phyloP scores from a whole-genome alignment of 2,797 vertebrate species.

The Pseudocheirus occidentalis region DNA sequence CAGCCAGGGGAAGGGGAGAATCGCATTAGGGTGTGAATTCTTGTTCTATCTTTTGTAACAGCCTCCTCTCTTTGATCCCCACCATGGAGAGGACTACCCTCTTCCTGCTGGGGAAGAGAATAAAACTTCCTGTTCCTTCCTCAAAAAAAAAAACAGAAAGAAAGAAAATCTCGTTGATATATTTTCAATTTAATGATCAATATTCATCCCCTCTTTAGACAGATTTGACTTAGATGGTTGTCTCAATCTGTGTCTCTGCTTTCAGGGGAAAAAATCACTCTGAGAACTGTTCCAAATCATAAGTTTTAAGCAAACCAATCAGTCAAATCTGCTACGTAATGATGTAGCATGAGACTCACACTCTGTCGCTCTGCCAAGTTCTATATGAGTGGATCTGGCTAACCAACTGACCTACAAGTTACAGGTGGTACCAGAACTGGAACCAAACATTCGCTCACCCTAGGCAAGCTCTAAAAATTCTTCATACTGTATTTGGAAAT shows the following conservation, averaged over 20 bases:
- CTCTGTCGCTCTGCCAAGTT: conserved; percentile 18
- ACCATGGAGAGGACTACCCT: too few species aligned
- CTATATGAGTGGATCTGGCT: neutral
- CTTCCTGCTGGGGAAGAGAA: too few species aligned
- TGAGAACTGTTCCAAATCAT: conserved; percentile 44
- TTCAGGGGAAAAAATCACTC: conserved; percentile 33
- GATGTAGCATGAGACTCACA: neutral
- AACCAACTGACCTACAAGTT: conserved; percentile 32
- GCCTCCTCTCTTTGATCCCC: too few species aligned
- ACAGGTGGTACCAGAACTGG: neutral
- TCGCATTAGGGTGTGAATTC: too few species aligned
- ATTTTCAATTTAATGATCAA: neutral
- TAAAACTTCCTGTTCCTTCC: too few species aligned
- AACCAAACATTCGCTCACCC: neutral
- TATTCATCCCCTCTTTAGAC: neutral
- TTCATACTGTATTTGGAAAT: neutral
- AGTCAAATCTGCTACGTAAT: neutral
- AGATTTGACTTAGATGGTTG: conserved; percentile 26
- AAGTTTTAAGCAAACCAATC: conserved; percentile 49
- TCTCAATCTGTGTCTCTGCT: conserved; percentile 50
- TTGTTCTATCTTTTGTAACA: too few species aligned
- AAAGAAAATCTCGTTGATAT: neutral
- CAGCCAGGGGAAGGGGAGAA: too few species aligned
- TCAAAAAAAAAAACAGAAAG: too few species aligned
- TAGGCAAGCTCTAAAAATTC: neutral